phyloP scores from a whole-genome alignment of 2,797 vertebrate species.

The Labroides dimidiatus region DNA sequence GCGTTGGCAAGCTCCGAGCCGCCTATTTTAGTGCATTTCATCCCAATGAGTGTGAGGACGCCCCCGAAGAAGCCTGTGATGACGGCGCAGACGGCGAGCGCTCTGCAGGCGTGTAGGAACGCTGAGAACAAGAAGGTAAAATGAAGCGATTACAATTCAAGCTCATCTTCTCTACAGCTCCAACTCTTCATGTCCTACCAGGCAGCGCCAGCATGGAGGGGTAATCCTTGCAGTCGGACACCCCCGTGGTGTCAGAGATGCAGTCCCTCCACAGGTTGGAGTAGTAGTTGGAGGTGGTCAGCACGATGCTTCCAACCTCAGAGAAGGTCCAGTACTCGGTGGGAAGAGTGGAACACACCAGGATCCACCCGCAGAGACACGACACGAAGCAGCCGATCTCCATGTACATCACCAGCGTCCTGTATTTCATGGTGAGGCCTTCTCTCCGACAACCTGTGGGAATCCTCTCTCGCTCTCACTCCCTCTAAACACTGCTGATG shows the following conservation, averaged over 20 bases:
- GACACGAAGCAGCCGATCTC: constrained; percentile 84
- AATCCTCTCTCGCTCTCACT: constrained; percentile 6
- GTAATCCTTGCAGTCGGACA: constrained; percentile 86
- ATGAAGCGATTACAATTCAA: neutral
- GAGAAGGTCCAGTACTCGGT: constrained; percentile 86
- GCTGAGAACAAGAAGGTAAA: constrained; percentile 52
- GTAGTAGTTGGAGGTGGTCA: constrained; percentile 83
- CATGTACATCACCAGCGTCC: constrained; percentile 80
- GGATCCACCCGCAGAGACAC: constrained; percentile 83
- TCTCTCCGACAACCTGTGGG: neutral
- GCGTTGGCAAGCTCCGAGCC: constrained; percentile 83
- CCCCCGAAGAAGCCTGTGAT: constrained; percentile 85
- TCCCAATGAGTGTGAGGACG: constrained; percentile 85
- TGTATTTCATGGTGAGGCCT: constrained; percentile 66
- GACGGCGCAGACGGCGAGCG: constrained; percentile 81
- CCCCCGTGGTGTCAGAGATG: constrained; percentile 83
- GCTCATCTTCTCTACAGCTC: neutral
- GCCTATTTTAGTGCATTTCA: constrained; percentile 90
- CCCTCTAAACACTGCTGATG: neutral
- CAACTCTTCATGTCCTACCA: constrained; percentile 59
- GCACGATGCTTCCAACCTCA: constrained; percentile 74
- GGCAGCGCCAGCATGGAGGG: constrained; percentile 84
- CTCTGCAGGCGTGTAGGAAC: constrained; percentile 83
- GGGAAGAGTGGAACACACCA: constrained; percentile 84
- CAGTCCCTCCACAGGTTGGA: constrained; percentile 88